Conservation (phyloP, 2,113 vertebrate genomes). For the Mastomys natalensis region DNA sequence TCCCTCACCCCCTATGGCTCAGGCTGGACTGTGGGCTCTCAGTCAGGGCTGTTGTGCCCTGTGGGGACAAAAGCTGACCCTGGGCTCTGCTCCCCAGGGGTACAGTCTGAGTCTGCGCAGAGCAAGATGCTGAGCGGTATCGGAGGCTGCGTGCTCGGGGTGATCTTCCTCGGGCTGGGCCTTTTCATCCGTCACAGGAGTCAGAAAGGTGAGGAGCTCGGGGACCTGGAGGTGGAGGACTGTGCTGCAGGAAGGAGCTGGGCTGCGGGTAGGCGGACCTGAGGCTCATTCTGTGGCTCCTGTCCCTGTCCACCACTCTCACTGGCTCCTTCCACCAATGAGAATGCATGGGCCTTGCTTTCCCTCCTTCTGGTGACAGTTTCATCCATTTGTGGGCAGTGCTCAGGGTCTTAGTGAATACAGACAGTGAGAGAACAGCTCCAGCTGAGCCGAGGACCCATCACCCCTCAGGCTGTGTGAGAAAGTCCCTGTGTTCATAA, state of each 20-base stretch:
- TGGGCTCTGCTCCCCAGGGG: slow-evolving; percentile 31
- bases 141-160: slow-evolving; percentile 67
- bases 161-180: slow-evolving; percentile 61
- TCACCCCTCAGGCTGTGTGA: accelerated
- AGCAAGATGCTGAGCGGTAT: slow-evolving; percentile 74
- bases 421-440: not conserved
- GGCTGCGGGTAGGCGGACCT: not conserved
- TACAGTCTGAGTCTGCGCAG: slow-evolving; percentile 71
- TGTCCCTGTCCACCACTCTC: not conserved
- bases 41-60: not conserved
- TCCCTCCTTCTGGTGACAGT: accelerated
- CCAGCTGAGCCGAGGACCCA: accelerated
- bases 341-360: accelerated
- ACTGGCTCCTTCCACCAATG: not conserved
- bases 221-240: accelerated
- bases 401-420: not conserved
- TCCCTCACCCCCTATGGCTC: accelerated
- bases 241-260: accelerated
- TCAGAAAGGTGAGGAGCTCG: slow-evolving; percentile 62
- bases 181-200: not conserved
- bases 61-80: accelerated
- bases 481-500: not conserved
- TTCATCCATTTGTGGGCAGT: not conserved
- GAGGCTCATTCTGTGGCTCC: accelerated
- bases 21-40: not conserved